Evolutionary conservation across 2,797 vertebrate species (phyloP).

Genomic region (Gorsachius magnificus): DNA sequence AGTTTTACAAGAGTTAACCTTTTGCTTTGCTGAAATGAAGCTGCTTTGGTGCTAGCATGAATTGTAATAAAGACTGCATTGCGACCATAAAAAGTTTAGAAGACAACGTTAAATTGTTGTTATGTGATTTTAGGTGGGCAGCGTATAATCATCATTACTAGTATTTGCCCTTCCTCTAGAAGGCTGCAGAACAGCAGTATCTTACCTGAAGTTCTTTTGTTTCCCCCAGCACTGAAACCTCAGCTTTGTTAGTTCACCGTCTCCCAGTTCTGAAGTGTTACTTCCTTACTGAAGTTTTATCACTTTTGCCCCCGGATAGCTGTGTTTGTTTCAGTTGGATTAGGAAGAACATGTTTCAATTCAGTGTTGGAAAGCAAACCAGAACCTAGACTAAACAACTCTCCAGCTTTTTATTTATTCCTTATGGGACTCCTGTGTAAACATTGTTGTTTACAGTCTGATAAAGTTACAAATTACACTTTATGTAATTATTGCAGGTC

Average conservation of each 20-base stretch:
- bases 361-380: neutral
- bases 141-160: neutral
- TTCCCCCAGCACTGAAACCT: neutral
- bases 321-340: neutral
- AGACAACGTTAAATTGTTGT: neutral
- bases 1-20: neutral
- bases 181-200: neutral
- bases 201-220: neutral
- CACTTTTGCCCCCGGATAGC: neutral
- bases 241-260: neutral
- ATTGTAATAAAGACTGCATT: neutral
- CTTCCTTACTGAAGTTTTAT: neutral
- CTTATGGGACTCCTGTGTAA: neutral
- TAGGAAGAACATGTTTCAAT: neutral
- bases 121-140: neutral
- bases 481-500: neutral
- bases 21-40: neutral
- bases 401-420: neutral
- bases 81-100: neutral
- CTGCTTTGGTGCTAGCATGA: neutral
- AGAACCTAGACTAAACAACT: neutral
- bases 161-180: neutral
- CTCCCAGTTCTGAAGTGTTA: neutral
- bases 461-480: neutral
- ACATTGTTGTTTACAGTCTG: neutral